Conservation (phyloP, 2,113 vertebrate species). For the Oryzias woworae region DNA sequence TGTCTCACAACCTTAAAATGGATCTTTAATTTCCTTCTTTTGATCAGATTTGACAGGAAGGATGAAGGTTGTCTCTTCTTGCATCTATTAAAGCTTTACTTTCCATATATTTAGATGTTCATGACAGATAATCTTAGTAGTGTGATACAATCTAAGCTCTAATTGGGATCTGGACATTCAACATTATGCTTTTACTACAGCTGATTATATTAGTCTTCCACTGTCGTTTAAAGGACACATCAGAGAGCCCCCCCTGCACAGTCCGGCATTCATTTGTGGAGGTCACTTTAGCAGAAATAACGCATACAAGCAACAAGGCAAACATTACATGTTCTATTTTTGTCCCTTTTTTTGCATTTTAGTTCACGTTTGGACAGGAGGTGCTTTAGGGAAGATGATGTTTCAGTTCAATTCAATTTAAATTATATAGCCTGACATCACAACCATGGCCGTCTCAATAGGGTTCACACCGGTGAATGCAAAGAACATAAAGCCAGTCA, state of each 20-base stretch:
- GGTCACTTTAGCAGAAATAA: no score
- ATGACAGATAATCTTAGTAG: not conserved
- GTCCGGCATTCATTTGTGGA: constrained; percentile 24
- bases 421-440: no score
- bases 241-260: constrained; percentile 1
- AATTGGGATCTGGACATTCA: constrained; percentile 11
- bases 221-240: constrained; percentile 10
- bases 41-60: constrained; percentile 25
- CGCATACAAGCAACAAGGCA: no score
- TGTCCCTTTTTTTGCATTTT: not conserved
- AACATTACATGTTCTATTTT: no score
- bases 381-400: constrained; percentile 24
- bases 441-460: no score
- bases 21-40: constrained; percentile 50
- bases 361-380: constrained; percentile 19
- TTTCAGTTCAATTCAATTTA: not conserved
- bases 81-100: not conserved
- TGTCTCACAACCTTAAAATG: constrained; percentile 54
- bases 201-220: constrained; percentile 16
- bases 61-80: not conserved
- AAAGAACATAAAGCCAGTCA: no score
- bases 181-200: constrained; percentile 7
- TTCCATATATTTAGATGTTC: not conserved
- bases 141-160: not conserved
- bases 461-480: no score